A percentile compares a stretch with the other conserved stretches of the same genome.
Evolutionary conservation across 2,797 vertebrate species (phyloP).

Genomic region (Corythornis leucogaster): DNA sequence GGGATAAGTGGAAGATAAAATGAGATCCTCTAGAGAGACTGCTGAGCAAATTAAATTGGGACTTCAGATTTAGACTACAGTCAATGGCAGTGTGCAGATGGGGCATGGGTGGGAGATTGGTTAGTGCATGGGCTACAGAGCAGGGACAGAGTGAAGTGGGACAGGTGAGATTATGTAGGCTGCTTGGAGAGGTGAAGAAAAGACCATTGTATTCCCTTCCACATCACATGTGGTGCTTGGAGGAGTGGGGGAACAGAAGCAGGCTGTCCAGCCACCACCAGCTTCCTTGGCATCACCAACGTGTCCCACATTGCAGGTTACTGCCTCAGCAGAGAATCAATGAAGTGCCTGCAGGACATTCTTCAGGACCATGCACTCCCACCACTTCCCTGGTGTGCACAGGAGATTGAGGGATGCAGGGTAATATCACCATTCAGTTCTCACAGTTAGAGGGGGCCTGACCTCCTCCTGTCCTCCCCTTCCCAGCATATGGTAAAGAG

Average conservation of each 20-base stretch:
- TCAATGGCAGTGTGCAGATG: no score
- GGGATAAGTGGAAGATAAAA: neutral
- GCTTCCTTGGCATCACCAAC: neutral
- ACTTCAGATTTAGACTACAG: neutral
- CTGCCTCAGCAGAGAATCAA: neutral
- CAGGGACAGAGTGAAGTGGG: neutral
- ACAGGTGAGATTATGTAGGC: neutral
- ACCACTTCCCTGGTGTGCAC: neutral
- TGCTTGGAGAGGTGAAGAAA: neutral
- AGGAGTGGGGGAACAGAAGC: neutral
- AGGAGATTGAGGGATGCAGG: neutral
- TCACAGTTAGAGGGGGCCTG: neutral
- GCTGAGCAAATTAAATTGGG: neutral
- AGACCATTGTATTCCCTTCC: neutral
- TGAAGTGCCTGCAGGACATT: neutral
- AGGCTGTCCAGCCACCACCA: no score
- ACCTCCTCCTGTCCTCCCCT: neutral
- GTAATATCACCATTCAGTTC: neutral
- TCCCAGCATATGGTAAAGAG: neutral
- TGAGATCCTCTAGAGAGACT: neutral
- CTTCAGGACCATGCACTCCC: neutral
- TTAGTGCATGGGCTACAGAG: neutral
- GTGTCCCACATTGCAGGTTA: fast-evolving
- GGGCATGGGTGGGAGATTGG: neutral
- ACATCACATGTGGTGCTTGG: neutral